A percentile compares a stretch with the other conserved stretches of the same genome.
These are phyloP conservation scores for Platycnemis pennipes DNA, from an alignment of 2,888 invertebrate species.

Conservation along the genomic window DNA sequence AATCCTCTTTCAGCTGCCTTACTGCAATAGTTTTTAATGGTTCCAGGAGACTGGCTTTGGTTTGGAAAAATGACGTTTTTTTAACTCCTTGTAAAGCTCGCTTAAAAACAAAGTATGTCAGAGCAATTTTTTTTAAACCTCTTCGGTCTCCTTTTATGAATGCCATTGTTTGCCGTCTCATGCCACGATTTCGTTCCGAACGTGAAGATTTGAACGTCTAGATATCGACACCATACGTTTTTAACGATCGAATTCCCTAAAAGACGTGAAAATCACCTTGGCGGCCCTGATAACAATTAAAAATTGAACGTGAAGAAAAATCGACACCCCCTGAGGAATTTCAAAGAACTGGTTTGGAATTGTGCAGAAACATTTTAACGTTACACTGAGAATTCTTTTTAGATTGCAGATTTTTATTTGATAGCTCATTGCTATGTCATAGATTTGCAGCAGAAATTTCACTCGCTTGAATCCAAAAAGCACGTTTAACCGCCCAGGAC, in stretches of 20 bases:
- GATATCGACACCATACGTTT: constrained; percentile 5
- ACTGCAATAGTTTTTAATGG: constrained; percentile 62
- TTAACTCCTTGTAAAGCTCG: constrained; percentile 18
- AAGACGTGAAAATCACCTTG: not conserved
- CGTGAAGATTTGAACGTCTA: not conserved
- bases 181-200: not conserved
- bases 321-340: too few species aligned
- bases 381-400: too few species aligned
- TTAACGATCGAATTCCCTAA: not conserved
- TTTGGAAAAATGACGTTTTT: constrained; percentile 47
- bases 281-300: not conserved
- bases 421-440: too few species aligned
- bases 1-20: constrained; percentile 62
- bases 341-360: too few species aligned
- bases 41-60: constrained; percentile 26
- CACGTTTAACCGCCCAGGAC: too few species aligned
- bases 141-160: constrained; percentile 10
- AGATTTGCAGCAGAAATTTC: too few species aligned
- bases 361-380: too few species aligned
- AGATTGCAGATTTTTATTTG: too few species aligned
- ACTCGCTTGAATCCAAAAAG: too few species aligned
- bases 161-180: not conserved
- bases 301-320: not conserved
- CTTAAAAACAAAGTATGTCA: constrained; percentile 38
- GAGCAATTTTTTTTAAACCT: not conserved